Evolutionary conservation across 2,797 vertebrate species (phyloP), one percentile per base, ranked within the genome.

Genomic region (Diplodus puntazzo): DNA sequence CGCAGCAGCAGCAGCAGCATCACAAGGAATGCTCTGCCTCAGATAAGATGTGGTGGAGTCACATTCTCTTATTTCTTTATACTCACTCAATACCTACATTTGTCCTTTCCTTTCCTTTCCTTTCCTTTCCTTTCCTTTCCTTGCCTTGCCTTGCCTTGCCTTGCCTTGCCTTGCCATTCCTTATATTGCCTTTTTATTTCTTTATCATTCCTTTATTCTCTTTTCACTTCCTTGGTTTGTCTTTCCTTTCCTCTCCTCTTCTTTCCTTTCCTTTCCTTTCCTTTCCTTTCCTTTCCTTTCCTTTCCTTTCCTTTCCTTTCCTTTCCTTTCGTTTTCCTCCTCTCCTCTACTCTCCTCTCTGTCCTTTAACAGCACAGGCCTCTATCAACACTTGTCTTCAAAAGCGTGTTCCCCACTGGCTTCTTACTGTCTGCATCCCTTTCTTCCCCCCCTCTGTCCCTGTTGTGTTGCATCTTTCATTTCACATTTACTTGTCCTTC

Each of bases 1-100:
- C 7, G 30, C 30, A 25, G 25, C 25, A 25, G 25, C 25, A 30
- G 30, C 30, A 30, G 30, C 30, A 30, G 4, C 30, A 34, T 79
- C 63, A 45, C 45, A 60, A 61, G 90, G 88, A 89, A 89, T 86
- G 82, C 76, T 80, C 71, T 43, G 70, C 84, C 81, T 78, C 75
- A 79, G 93, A 94, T 94, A 92, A 92, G 79, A 89, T 63, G 73
- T 57, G 49, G 30, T 23, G 0, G 20, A 76, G 60, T 78, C 66
- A 39, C 71, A 77, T 65, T 23, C 71, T 74, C 48, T 63, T 75
- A 57, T 73, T 77, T 75, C 69, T 77, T 49, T 49, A 75, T 86
- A 82, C 52, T 39, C 65, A 62, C 63, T 83, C 64, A 64, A 53
- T 67, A 27, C 50, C 13, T 34, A 34, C 30, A 5, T 34, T 34